Conservation (phyloP, 2,797 vertebrate genomes). For the Chelon labrosus region DNA sequence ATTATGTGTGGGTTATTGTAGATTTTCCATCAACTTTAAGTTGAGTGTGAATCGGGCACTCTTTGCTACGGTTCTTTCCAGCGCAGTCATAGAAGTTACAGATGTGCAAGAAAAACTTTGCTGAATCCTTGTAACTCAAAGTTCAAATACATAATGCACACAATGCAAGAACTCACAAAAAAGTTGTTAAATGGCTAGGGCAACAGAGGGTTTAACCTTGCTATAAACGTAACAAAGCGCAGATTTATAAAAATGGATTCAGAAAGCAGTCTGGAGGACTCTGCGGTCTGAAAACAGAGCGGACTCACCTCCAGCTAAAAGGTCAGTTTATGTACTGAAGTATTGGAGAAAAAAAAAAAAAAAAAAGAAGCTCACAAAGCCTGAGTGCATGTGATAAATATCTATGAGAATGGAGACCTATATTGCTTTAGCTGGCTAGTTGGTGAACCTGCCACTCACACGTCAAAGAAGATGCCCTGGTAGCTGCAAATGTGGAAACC, state of each 20-base stretch:
- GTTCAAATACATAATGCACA: neutral
- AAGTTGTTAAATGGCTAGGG: neutral
- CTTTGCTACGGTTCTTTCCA: neutral
- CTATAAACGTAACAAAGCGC: neutral
- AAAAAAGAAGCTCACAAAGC: neutral
- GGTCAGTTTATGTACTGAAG: neutral
- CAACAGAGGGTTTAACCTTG: neutral
- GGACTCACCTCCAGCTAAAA: constrained; percentile 15
- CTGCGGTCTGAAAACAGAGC: constrained; percentile 3
- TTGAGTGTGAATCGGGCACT: neutral
- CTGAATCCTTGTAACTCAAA: neutral
- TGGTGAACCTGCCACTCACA: constrained; percentile 27
- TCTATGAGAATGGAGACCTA: neutral
- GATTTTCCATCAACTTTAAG: neutral
- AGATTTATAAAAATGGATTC: constrained; percentile 6
- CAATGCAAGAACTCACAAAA: neutral
- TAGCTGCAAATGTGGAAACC: neutral
- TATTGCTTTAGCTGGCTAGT: neutral
- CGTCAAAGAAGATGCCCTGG: neutral
- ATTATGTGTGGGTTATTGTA: neutral
- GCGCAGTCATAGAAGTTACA: too few species aligned
- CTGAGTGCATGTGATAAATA: constrained; percentile 18
- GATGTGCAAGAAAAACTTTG: too few species aligned
- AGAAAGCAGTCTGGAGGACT: neutral
- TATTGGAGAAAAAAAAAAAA: neutral